These are phyloP conservation scores for Mastacembelus armatus DNA, from an alignment of 2,797 vertebrate species.

Conservation along the genomic window DNA sequence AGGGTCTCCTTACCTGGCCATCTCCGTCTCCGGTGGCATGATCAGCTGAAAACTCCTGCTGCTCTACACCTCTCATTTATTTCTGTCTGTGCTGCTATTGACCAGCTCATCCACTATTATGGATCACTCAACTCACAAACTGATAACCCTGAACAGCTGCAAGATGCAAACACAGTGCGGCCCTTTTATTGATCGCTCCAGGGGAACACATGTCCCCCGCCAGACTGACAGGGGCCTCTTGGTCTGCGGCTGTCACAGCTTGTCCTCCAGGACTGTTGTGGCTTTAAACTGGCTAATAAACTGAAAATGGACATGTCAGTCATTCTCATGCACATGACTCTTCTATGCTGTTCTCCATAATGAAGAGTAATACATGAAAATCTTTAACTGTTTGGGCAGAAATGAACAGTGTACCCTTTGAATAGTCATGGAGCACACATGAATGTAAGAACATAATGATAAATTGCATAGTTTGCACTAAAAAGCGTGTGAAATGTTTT, in stretches of 20 bases:
- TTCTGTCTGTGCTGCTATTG: constrained; percentile 34
- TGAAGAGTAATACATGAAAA: too few species aligned
- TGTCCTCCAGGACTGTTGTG: background rate
- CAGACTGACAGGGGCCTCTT: constrained; percentile 34
- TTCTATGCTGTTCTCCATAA: background rate
- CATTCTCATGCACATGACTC: background rate
- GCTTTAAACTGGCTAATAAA: background rate
- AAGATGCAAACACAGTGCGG: constrained; percentile 32
- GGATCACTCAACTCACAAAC: constrained; percentile 39
- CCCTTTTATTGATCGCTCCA: constrained; percentile 38
- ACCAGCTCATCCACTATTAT: constrained; percentile 47
- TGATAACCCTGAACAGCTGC: constrained; percentile 48
- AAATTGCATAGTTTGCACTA: too few species aligned
- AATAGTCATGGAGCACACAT: too few species aligned
- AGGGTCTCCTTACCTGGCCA: too few species aligned
- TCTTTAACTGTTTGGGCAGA: too few species aligned
- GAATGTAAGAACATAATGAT: background rate
- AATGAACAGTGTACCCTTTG: too few species aligned
- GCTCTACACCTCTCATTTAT: constrained; percentile 24
- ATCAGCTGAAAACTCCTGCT: background rate
- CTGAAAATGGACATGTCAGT: background rate
- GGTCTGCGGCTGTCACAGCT: constrained; percentile 34
- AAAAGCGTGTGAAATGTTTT: too few species aligned
- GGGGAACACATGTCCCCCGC: constrained; percentile 49
- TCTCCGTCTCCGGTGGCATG: too few species aligned